Percentiles rank a stretch among this genome's conserved stretches.
Conservation (phyloP, 2,888 invertebrate species). For the Drosophila stalkeri region DNA sequence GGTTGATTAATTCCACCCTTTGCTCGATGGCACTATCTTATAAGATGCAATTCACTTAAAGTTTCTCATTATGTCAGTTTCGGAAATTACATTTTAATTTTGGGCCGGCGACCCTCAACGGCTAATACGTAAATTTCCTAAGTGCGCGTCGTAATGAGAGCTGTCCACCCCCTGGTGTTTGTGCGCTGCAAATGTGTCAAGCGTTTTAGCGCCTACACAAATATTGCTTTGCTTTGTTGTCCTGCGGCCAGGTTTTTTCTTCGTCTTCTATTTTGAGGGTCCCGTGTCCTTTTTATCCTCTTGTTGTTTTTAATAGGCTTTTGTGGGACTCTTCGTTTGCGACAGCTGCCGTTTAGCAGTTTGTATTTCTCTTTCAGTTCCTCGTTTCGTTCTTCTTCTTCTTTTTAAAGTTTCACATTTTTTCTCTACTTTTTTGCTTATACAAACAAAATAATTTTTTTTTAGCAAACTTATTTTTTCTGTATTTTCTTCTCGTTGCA, state of each 20-base stretch:
- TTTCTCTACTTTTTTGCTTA: slow-evolving; percentile 25
- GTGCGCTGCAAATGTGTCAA: slow-evolving; percentile 48
- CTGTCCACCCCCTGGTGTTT: slow-evolving; percentile 27
- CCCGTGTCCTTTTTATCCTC: slow-evolving; percentile 22
- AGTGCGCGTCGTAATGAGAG: slow-evolving; percentile 46
- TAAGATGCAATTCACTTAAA: slow-evolving; percentile 15
- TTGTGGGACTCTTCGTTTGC: slow-evolving; percentile 47
- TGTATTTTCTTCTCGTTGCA: slow-evolving; percentile 53
- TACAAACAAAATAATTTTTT: slow-evolving; percentile 40
- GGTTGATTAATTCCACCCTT: not conserved
- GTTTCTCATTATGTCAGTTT: slow-evolving; percentile 23
- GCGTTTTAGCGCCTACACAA: slow-evolving; percentile 57
- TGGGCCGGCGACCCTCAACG: slow-evolving; percentile 22
- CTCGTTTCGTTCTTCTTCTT: not conserved
- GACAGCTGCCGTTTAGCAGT: slow-evolving; percentile 13
- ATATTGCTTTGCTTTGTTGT: slow-evolving; percentile 49
- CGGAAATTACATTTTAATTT: slow-evolving; percentile 62
- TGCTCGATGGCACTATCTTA: slow-evolving; percentile 34
- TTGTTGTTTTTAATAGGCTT: slow-evolving; percentile 65
- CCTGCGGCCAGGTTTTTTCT: slow-evolving; percentile 12
- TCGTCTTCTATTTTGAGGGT: slow-evolving; percentile 23
- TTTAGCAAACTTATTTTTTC: slow-evolving; percentile 46
- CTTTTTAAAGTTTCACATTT: slow-evolving; percentile 32
- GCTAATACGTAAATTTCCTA: slow-evolving; percentile 44
- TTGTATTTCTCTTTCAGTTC: slow-evolving; percentile 12